phyloP scores from a whole-genome alignment of 2,113 vertebrate species.

The Oreochromis tanganicae region DNA sequence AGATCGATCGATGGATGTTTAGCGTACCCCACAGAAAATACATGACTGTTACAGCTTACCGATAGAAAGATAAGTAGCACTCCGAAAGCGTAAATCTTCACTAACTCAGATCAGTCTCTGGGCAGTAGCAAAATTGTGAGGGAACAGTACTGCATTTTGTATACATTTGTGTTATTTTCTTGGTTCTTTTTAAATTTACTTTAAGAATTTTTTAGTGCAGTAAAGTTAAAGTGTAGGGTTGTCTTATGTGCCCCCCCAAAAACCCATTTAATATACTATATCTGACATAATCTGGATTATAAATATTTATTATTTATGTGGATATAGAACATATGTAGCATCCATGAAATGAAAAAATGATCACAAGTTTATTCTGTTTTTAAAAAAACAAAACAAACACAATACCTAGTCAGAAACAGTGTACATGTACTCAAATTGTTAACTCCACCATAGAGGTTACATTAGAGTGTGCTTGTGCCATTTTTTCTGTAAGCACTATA shows the following conservation, averaged over 20 bases:
- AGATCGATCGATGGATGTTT: neutral
- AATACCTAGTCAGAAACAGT: neutral
- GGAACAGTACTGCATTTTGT: neutral
- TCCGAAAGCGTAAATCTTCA: neutral
- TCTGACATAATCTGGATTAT: neutral
- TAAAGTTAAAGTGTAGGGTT: neutral
- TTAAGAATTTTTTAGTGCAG: neutral
- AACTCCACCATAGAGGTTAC: neutral
- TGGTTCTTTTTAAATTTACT: neutral
- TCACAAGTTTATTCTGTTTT: neutral
- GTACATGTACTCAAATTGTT: neutral
- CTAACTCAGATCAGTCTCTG: neutral
- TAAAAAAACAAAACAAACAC: neutral
- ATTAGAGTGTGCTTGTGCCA: neutral
- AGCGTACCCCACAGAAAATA: neutral
- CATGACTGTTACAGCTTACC: neutral
- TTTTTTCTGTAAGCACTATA: neutral
- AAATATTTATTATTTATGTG: neutral
- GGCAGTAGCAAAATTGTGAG: neutral
- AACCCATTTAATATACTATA: neutral
- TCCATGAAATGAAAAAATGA: neutral
- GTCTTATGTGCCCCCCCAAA: neutral
- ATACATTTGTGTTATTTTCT: neutral
- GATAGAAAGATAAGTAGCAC: neutral
- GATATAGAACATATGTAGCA: accelerated